phyloP scores from a whole-genome alignment of 2,797 vertebrate species.

The Dicrostonyx torquatus region DNA sequence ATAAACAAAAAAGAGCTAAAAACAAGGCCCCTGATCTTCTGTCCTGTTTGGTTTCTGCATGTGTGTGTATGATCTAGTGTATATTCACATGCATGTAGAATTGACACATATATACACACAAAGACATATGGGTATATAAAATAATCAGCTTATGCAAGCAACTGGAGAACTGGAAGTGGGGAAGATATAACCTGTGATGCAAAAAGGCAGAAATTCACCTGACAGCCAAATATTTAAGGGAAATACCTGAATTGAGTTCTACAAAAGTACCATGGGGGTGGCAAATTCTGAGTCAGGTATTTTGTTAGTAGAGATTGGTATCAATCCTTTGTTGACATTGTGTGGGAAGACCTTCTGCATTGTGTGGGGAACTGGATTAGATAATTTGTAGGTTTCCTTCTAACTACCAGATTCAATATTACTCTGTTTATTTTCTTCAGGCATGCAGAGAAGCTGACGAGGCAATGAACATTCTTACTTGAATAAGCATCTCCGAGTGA shows the following conservation, averaged over 20 bases:
- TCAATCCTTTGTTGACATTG: neutral
- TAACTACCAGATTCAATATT: slow-evolving; percentile 64
- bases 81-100: neutral
- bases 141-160: neutral
- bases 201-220: slow-evolving; percentile 39
- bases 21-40: neutral
- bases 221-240: neutral
- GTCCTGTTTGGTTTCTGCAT: neutral
- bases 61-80: too few species aligned
- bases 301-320: slow-evolving; percentile 15
- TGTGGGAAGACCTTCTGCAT: slow-evolving; percentile 5
- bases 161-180: neutral
- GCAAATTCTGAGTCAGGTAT: neutral
- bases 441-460: slow-evolving; percentile 68
- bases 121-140: neutral
- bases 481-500: slow-evolving; percentile 68
- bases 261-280: neutral
- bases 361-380: slow-evolving; percentile 59
- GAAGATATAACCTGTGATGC: neutral
- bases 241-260: neutral
- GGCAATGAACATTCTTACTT: slow-evolving; percentile 64
- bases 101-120: neutral
- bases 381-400: slow-evolving; percentile 65
- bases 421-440: slow-evolving; percentile 65
- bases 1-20: neutral